A percentile compares a stretch with the other conserved stretches of the same genome.
phyloP scores from a whole-genome alignment of 2,888 invertebrate genomes.

The Amblyteles armatorius region DNA sequence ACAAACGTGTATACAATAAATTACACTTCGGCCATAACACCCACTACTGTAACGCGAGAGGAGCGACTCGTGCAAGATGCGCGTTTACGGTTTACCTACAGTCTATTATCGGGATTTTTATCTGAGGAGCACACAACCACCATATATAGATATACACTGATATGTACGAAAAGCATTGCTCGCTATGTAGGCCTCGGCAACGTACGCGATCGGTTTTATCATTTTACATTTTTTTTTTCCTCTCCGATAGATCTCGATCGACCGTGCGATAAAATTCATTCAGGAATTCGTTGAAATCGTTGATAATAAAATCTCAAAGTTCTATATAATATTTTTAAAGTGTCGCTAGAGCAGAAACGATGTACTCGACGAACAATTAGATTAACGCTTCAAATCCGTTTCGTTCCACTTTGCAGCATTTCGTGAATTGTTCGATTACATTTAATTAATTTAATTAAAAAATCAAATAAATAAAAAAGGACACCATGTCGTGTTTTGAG shows the following conservation, averaged over 20 bases:
- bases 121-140: slow-evolving; percentile 13
- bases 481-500: not conserved
- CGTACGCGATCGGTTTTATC: not conserved
- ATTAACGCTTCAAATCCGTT: not conserved
- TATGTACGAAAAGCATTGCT: not conserved
- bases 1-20: slow-evolving; percentile 44
- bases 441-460: not conserved
- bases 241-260: slow-evolving; percentile 2
- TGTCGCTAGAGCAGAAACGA: not conserved
- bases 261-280: slow-evolving; percentile 44
- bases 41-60: not conserved
- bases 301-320: not conserved
- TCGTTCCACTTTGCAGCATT: not conserved
- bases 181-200: slow-evolving; percentile 1
- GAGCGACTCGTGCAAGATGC: slow-evolving; percentile 29
- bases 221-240: not conserved
- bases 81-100: slow-evolving; percentile 36
- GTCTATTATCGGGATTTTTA: slow-evolving; percentile 41
- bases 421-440: not conserved
- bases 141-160: not conserved
- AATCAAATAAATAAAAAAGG: not conserved
- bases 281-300: slow-evolving; percentile 34
- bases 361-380: not conserved
- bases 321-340: not conserved
- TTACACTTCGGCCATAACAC: not conserved